A percentile compares a stretch with the other conserved stretches of the same genome.
These are phyloP conservation scores for Euleptes europaea DNA, from an alignment of 2,113 vertebrate genomes.

Conservation along the genomic window DNA sequence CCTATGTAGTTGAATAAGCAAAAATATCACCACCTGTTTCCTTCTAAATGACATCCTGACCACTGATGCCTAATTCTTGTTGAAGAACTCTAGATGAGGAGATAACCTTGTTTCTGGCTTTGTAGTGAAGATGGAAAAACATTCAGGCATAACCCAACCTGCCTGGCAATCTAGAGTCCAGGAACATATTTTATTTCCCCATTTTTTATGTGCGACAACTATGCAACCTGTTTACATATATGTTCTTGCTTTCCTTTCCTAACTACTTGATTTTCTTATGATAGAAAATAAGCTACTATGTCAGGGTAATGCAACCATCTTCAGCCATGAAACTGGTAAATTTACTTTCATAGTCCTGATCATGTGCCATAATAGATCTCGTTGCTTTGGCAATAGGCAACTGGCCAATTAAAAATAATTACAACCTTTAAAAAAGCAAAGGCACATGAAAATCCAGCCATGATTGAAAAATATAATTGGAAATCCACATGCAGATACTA, in stretches of 20 bases:
- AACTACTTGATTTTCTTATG: not conserved
- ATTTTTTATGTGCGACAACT: not conserved
- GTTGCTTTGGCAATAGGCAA: slow-evolving; percentile 9
- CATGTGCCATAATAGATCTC: not conserved
- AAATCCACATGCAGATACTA: not conserved
- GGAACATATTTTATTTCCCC: not conserved
- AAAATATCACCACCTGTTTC: not conserved
- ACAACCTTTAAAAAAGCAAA: slow-evolving; percentile 1
- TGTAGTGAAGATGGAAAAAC: not conserved
- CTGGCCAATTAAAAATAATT: slow-evolving; percentile 19
- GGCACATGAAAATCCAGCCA: not conserved
- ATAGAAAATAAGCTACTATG: not conserved
- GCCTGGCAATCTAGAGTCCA: not conserved
- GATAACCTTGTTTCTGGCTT: not conserved
- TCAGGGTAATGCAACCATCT: not conserved
- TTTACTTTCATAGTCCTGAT: not conserved
- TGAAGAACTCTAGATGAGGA: not conserved
- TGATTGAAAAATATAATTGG: slow-evolving; percentile 23
- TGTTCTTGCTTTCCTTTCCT: not conserved
- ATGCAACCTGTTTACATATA: not conserved
- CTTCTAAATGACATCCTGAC: not conserved
- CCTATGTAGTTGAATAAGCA: not conserved
- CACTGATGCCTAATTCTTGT: not conserved
- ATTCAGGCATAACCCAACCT: not conserved
- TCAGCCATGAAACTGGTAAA: not conserved